phyloP scores from a whole-genome alignment of 2,113 vertebrate genomes.

The Semicossyphus pulcher region DNA sequence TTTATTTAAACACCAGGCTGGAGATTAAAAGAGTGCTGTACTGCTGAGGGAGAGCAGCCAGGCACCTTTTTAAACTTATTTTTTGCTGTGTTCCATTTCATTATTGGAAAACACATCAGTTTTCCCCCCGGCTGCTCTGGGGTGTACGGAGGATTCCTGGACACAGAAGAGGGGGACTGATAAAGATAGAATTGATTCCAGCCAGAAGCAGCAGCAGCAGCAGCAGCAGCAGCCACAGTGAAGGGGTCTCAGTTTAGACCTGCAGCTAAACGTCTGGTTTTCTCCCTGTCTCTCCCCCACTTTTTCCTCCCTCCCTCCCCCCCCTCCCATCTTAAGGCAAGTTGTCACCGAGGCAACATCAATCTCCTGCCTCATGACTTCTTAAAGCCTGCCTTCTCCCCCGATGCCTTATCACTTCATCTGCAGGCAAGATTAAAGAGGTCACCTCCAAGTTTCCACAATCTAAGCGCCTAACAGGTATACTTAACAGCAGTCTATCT shows the following conservation, averaged over 20 bases:
- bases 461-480: conserved; percentile 69
- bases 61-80: conserved; percentile 82
- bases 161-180: conserved; percentile 83
- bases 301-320: conserved; percentile 33
- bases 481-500: conserved; percentile 48
- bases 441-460: conserved; percentile 79
- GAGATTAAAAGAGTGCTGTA: conserved; percentile 74
- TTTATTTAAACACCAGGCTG: conserved; percentile 68
- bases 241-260: conserved; percentile 80
- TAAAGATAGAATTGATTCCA: conserved; percentile 87
- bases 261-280: conserved; percentile 79
- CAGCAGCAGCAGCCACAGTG: conserved; percentile 68
- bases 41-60: conserved; percentile 66
- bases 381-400: conserved; percentile 74
- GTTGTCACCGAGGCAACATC: conserved; percentile 81
- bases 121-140: conserved; percentile 70
- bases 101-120: conserved; percentile 86
- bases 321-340: conserved; percentile 75
- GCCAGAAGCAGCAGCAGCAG: conserved; percentile 80
- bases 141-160: conserved; percentile 80
- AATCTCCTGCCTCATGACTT: conserved; percentile 79
- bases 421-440: conserved; percentile 82
- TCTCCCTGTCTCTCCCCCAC: conserved; percentile 52
- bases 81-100: conserved; percentile 84
- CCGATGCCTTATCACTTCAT: conserved; percentile 80